A percentile compares a stretch with the other conserved stretches of the same genome.
Evolutionary conservation across 2,113 vertebrate species (phyloP).

Genomic region (Dromiciops gliroides): DNA sequence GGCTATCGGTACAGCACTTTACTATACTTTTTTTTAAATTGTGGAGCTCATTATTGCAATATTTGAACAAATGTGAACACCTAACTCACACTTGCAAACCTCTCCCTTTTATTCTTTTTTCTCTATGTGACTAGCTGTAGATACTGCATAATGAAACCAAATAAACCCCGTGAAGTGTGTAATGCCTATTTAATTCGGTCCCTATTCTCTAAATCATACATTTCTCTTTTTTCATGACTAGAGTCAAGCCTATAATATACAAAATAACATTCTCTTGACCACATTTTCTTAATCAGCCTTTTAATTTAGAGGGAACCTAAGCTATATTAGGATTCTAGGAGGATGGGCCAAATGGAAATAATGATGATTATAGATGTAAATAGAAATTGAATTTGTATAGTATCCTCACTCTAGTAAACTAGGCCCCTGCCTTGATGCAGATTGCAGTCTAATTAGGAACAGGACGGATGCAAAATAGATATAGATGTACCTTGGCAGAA

Average conservation of each 20-base stretch:
- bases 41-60: constrained; percentile 71
- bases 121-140: constrained; percentile 59
- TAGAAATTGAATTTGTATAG: constrained; percentile 18
- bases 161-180: constrained; percentile 67
- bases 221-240: constrained; percentile 47
- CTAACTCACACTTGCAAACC: constrained; percentile 51
- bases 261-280: constrained; percentile 27
- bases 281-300: constrained; percentile 23
- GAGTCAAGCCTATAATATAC: constrained; percentile 33
- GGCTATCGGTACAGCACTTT: constrained; percentile 53
- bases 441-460: constrained; percentile 22
- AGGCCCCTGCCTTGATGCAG: constrained; percentile 11
- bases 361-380: constrained; percentile 8
- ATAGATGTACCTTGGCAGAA: constrained; percentile 2
- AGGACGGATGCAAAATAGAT: constrained; percentile 4
- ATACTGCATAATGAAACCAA: constrained; percentile 69
- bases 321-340: not conserved
- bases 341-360: constrained; percentile 28
- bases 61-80: constrained; percentile 75
- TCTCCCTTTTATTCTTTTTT: constrained; percentile 61
- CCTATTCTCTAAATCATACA: constrained; percentile 56
- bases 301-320: constrained; percentile 19
- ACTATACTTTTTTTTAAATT: constrained; percentile 60
- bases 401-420: constrained; percentile 1
- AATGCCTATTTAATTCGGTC: constrained; percentile 68